Evolutionary conservation across 2,113 vertebrate genomes (phyloP).

Genomic region (Thalassoma bifasciatum): DNA sequence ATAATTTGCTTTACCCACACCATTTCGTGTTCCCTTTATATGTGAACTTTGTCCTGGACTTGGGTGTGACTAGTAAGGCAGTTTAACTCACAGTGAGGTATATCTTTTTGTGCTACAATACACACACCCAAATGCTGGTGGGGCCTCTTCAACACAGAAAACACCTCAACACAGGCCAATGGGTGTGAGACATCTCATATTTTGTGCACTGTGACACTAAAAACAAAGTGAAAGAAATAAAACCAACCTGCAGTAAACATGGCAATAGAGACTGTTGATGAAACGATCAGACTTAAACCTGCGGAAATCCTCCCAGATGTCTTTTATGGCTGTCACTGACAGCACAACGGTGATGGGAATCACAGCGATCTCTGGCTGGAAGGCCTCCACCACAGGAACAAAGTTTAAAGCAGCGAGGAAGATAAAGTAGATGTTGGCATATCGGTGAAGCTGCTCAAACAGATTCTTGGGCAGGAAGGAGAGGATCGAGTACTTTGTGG

Average conservation of each 20-base stretch:
- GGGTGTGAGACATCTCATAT: too few relatives aligned
- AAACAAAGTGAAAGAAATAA: background rate
- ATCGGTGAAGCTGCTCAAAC: slow-evolving; percentile 81
- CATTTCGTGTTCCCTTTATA: too few relatives aligned
- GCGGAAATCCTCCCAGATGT: slow-evolving; percentile 78
- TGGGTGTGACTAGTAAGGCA: too few relatives aligned
- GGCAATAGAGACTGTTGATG: slow-evolving; percentile 69
- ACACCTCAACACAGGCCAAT: too few relatives aligned
- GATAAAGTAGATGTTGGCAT: slow-evolving; percentile 80
- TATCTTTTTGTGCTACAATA: too few relatives aligned
- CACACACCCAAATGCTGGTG: too few relatives aligned
- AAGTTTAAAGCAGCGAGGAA: slow-evolving; percentile 77
- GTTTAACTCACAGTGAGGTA: too few relatives aligned
- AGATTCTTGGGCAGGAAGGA: slow-evolving; percentile 83
- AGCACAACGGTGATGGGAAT: slow-evolving; percentile 72
- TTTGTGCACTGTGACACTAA: background rate
- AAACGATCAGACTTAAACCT: slow-evolving; percentile 65
- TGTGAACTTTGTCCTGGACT: too few relatives aligned
- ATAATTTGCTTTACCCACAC: too few relatives aligned
- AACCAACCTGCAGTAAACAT: slow-evolving; percentile 74
- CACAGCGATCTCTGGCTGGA: slow-evolving; percentile 74
- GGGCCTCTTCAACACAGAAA: too few relatives aligned
- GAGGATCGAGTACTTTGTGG: slow-evolving; percentile 77
- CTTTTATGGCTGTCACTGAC: slow-evolving; percentile 66
- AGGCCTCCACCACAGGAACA: slow-evolving; percentile 77